Percentiles rank a stretch among this genome's conserved stretches.
phyloP scores from a whole-genome alignment of 2,888 invertebrate species.

The Augiades crinisus region DNA sequence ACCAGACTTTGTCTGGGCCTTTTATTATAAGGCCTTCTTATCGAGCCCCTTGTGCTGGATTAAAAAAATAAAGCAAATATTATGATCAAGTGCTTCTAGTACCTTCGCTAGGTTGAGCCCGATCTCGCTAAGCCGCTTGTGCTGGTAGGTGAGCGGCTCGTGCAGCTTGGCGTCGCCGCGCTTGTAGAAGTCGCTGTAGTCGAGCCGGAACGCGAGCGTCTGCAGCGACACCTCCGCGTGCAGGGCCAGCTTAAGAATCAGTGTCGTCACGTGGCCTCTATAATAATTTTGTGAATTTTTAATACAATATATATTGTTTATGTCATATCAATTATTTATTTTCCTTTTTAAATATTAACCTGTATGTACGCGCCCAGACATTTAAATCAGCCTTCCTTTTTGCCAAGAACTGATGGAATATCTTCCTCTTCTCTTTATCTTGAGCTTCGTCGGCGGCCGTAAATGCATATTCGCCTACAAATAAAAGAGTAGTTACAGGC shows the following conservation, averaged over 20 bases:
- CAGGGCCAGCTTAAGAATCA: slow-evolving; percentile 90
- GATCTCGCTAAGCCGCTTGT: slow-evolving; percentile 82
- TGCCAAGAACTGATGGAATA: slow-evolving; percentile 84
- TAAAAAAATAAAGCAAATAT: too few relatives aligned
- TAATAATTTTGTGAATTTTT: slow-evolving; percentile 1
- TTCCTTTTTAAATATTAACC: too few relatives aligned
- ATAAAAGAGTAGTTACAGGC: too few relatives aligned
- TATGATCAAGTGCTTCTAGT: too few relatives aligned
- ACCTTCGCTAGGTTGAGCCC: slow-evolving; percentile 66
- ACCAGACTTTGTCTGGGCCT: too few relatives aligned
- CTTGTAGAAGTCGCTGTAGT: slow-evolving; percentile 98
- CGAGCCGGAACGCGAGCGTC: slow-evolving; percentile 93
- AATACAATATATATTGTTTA: too few relatives aligned
- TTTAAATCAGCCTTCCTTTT: slow-evolving; percentile 84
- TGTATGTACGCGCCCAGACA: slow-evolving; percentile 87
- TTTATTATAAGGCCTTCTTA: too few relatives aligned
- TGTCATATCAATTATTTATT: too few relatives aligned
- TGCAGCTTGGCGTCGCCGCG: slow-evolving; percentile 89
- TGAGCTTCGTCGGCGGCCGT: slow-evolving; percentile 81
- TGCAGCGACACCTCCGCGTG: slow-evolving; percentile 94
- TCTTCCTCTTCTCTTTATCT: slow-evolving; percentile 81
- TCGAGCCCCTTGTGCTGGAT: too few relatives aligned
- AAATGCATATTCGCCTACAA: slow-evolving; percentile 78
- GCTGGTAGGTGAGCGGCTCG: slow-evolving; percentile 84
- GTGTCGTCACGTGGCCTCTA: slow-evolving; percentile 92